These are phyloP conservation scores for Maniola jurtina DNA, from an alignment of 1,140 invertebrate genomes.

Conservation along the genomic window DNA sequence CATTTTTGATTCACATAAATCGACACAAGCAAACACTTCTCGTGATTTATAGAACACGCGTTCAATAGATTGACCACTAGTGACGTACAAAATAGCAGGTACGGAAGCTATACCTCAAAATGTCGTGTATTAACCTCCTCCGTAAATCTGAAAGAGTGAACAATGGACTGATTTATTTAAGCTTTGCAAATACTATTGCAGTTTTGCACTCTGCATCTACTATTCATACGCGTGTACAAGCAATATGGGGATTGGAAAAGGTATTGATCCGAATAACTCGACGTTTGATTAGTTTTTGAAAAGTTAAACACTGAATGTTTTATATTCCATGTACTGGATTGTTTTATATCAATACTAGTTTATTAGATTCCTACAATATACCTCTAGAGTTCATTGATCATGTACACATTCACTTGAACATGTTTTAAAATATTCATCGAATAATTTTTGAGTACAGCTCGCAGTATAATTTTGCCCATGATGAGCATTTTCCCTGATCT, in stretches of 20 bases:
- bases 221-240: conserved; percentile 18
- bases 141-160: conserved; percentile 15
- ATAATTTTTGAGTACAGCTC: too few relatives aligned
- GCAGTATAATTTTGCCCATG: too few relatives aligned
- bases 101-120: not conserved
- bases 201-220: conserved; percentile 15
- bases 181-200: conserved; percentile 18
- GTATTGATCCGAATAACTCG: not conserved
- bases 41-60: too few relatives aligned
- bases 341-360: not conserved
- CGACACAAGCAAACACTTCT: too few relatives aligned
- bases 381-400: not conserved
- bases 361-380: not conserved
- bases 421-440: not conserved
- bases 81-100: not conserved
- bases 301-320: not conserved
- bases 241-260: not conserved
- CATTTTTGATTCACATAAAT: too few relatives aligned
- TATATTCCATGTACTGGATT: not conserved
- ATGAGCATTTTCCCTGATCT: too few relatives aligned
- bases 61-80: too few relatives aligned
- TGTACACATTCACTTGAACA: not conserved
- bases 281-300: conserved; percentile 1
- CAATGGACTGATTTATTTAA: conserved; percentile 19
- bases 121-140: not conserved